A percentile compares a stretch with the other conserved stretches of the same genome.
Conservation (phyloP, 2,113 vertebrate species). For the Bubalus kerabau region DNA sequence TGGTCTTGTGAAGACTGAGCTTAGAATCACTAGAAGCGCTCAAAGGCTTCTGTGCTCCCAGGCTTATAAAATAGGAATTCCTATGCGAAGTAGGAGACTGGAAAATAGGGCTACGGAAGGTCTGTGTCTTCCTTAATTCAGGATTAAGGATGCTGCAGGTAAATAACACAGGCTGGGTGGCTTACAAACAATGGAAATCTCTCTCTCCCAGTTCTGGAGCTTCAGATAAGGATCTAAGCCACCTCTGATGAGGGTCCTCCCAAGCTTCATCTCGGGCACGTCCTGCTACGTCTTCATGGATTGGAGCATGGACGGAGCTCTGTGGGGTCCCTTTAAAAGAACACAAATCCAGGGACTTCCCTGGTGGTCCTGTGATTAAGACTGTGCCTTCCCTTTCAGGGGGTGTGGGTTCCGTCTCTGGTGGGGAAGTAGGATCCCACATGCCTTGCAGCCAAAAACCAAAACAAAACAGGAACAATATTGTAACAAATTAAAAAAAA, state of each 20-base stretch:
- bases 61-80: background rate
- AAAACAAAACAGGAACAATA: background rate
- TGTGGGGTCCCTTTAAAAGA: background rate
- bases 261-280: accelerated
- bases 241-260: accelerated
- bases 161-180: background rate
- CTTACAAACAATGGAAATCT: background rate
- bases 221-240: no score
- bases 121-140: background rate
- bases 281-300: background rate
- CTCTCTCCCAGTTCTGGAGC: background rate
- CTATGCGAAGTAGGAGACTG: background rate
- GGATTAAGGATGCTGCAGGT: background rate
- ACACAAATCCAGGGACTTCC: background rate
- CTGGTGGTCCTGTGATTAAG: background rate
- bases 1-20: background rate
- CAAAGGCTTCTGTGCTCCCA: background rate
- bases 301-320: background rate
- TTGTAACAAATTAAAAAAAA: background rate
- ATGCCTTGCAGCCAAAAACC: background rate
- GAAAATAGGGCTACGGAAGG: accelerated
- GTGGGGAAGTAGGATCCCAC: background rate
- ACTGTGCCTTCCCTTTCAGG: background rate
- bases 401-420: background rate
- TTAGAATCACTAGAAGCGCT: accelerated